Percentiles rank a stretch among this genome's conserved stretches.
Conservation (phyloP, 2,888 invertebrate species). For the Himalopsyche japonica region DNA sequence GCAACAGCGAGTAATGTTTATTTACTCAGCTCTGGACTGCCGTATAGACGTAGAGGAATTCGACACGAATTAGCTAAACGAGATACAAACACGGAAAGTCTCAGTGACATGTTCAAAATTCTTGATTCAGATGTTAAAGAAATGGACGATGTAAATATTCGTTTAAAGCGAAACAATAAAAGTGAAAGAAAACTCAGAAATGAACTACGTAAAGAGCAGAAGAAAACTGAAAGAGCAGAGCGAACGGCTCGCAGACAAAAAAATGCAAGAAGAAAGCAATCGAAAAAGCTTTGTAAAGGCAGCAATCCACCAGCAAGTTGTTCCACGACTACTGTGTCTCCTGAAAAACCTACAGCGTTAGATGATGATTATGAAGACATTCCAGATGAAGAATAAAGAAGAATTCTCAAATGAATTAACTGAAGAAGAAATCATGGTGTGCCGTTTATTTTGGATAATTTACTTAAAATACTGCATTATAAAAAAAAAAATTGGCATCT, state of each 20-base stretch:
- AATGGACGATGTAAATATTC: neutral
- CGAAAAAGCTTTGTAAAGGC: neutral
- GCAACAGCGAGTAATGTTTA: neutral
- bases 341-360: no score
- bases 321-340: no score
- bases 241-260: no score
- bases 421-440: no score
- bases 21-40: neutral
- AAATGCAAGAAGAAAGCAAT: neutral
- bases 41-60: neutral
- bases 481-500: no score
- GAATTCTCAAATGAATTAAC: no score
- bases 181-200: neutral
- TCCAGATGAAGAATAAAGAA: no score
- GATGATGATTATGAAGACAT: no score
- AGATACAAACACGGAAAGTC: neutral
- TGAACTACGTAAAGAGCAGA: neutral
- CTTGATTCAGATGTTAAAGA: neutral
- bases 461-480: no score
- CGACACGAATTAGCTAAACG: neutral
- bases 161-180: neutral
- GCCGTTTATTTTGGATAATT: no score
- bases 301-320: no score
- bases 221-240: no score
- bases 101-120: neutral